phyloP scores from a whole-genome alignment of 1,140 invertebrate species.

The Drosophila micromelanica region DNA sequence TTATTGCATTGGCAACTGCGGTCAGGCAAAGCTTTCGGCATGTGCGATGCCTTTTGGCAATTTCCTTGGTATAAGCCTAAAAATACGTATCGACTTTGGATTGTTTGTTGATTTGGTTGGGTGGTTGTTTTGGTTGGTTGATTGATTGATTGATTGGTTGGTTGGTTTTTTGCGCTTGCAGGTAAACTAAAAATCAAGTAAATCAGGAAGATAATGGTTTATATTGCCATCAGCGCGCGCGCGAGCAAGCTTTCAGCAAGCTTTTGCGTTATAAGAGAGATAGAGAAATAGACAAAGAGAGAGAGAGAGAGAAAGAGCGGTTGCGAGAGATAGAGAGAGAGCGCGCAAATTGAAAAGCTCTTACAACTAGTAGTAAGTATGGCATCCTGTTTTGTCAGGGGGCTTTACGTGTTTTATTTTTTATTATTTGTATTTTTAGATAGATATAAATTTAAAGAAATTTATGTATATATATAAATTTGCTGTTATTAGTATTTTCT shows the following conservation, averaged over 20 bases:
- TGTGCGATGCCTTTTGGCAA: conserved; percentile 42
- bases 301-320: conserved; percentile 23
- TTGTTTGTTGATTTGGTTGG: conserved; percentile 68
- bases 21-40: conserved; percentile 62
- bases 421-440: conserved; percentile 9
- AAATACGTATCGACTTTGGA: conserved; percentile 85
- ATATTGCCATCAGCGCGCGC: conserved; percentile 37
- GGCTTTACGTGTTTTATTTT: conserved; percentile 16
- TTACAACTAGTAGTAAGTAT: conserved; percentile 53
- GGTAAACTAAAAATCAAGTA: conserved; percentile 60
- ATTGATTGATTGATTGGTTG: conserved; percentile 27
- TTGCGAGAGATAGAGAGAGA: conserved; percentile 28
- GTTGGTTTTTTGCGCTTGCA: conserved; percentile 52
- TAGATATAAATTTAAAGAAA: not conserved
- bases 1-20: conserved; percentile 39
- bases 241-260: conserved; percentile 49
- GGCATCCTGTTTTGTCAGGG: conserved; percentile 34
- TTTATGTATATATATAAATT: not conserved
- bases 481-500: conserved; percentile 16
- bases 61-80: conserved; percentile 73
- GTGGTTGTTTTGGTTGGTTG: conserved; percentile 40
- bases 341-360: conserved; percentile 63
- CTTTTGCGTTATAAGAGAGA: conserved; percentile 30
- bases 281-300: conserved; percentile 25
- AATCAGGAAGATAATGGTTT: conserved; percentile 24